phyloP scores from a whole-genome alignment of 2,888 invertebrate genomes.

The Germaria angustata region DNA sequence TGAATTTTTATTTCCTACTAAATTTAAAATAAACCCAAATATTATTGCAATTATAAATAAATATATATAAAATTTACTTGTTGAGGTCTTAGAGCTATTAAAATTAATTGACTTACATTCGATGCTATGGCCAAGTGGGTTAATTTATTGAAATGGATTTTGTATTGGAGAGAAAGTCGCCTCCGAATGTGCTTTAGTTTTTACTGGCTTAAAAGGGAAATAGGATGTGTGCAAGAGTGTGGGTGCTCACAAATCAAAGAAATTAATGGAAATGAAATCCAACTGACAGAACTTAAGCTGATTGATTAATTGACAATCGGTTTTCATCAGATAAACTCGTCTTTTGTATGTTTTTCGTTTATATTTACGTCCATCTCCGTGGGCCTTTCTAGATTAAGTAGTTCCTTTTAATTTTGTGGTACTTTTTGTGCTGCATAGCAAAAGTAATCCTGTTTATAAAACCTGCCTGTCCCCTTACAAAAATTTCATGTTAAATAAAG shows the following conservation, averaged over 20 bases:
- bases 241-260: no score
- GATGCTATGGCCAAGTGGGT: not conserved
- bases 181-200: not conserved
- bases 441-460: slow-evolving; percentile 6
- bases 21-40: not conserved
- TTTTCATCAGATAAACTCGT: slow-evolving; percentile 74
- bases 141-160: not conserved
- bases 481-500: no score
- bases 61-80: not conserved
- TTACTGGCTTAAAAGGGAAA: not conserved
- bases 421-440: not conserved
- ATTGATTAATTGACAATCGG: slow-evolving; percentile 77
- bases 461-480: no score
- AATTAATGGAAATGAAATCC: not conserved
- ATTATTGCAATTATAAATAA: not conserved
- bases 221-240: no score
- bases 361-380: not conserved
- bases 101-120: slow-evolving; percentile 1
- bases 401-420: not conserved
- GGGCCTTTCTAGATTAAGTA: not conserved
- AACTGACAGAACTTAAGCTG: slow-evolving; percentile 64
- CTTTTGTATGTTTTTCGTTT: slow-evolving; percentile 50
- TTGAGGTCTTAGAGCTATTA: not conserved
- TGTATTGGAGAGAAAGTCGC: not conserved
- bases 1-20: not conserved